Base-by-base conservation (phyloP, 2,888 invertebrate species). In the Gnatocerus cornutus region DNA sequence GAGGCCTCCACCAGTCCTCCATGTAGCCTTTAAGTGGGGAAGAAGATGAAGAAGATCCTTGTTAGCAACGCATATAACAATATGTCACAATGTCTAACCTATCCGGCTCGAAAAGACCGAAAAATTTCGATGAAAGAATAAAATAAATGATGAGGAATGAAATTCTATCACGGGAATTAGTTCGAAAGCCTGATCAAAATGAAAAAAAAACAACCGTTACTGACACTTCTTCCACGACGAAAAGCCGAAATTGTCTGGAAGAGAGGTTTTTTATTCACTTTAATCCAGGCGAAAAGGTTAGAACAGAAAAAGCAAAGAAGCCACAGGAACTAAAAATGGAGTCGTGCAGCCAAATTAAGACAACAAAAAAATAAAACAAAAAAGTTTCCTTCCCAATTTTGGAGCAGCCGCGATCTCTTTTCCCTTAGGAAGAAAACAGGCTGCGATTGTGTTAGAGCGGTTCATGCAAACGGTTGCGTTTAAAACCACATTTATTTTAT, bases 1-100 rank as follows among this genome's bases (percentile, higher is more conserved):
- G 92, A 86, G 96, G 96, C 90, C 95, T 93, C 95, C 95, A 96
- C 96, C 96, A 96, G 90, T 96, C 95, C 93, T 96, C 96, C 93
- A 94, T 95, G 92, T 95, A 96, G 92, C 95, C 95, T 96, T 94
- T 93, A 93, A 94, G 93, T 88, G 92, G 91, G 88, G 93, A 93
- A 90, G 95, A 94, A 86, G 88, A 88, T 85, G 87, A 87, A 87
- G 89, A 89, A 87, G 89, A 88, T 89, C 89, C 89, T 90, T 89
- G 85, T 85, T 85, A 85, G 85, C 85, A 83, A 81, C 79, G 80
- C 80, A 81, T 79, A 81, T 76, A 79, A 78, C 72, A 76, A 76
- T 71, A 21, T 76, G 64, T 75, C 72, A 75, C 70, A 72, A 59
- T 59, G 71, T 72, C 68, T 74, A 74, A 70, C 52, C 41, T 33